Percentiles rank a stretch among this genome's conserved stretches.
Evolutionary conservation across 2,888 invertebrate genomes (phyloP).

Genomic region (Griposia aprilina): DNA sequence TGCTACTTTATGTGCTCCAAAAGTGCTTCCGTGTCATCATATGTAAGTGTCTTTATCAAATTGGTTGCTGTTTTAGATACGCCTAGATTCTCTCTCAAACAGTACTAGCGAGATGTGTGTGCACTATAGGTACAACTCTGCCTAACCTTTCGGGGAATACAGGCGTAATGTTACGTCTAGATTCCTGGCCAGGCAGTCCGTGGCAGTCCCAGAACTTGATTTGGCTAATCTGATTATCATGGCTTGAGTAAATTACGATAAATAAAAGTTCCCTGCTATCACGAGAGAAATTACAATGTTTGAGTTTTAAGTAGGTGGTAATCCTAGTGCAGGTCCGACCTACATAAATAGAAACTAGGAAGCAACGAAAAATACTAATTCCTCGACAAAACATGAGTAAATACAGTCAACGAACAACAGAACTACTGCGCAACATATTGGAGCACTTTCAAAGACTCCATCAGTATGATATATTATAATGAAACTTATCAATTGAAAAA

Average conservation of each 20-base stretch:
- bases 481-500: conserved; percentile 68
- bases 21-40: too few species aligned
- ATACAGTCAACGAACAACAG: conserved; percentile 11
- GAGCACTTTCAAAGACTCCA: conserved; percentile 37
- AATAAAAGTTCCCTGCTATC: background rate
- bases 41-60: too few species aligned
- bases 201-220: background rate
- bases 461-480: conserved; percentile 41
- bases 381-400: background rate
- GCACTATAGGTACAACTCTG: too few species aligned
- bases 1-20: too few species aligned
- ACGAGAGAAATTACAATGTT: background rate
- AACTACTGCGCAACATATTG: conserved; percentile 21
- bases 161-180: background rate
- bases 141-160: too few species aligned
- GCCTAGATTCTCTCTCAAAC: too few species aligned
- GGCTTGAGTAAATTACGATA: background rate
- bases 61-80: too few species aligned
- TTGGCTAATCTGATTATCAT: background rate
- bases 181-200: too few species aligned
- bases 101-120: too few species aligned
- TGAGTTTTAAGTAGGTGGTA: too few species aligned
- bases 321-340: background rate
- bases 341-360: background rate
- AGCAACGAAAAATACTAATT: background rate